Percentiles rank a stretch among this genome's conserved stretches.
These are phyloP conservation scores for Lutra lutra DNA, from an alignment of 2,797 vertebrate species.

Conservation along the genomic window DNA sequence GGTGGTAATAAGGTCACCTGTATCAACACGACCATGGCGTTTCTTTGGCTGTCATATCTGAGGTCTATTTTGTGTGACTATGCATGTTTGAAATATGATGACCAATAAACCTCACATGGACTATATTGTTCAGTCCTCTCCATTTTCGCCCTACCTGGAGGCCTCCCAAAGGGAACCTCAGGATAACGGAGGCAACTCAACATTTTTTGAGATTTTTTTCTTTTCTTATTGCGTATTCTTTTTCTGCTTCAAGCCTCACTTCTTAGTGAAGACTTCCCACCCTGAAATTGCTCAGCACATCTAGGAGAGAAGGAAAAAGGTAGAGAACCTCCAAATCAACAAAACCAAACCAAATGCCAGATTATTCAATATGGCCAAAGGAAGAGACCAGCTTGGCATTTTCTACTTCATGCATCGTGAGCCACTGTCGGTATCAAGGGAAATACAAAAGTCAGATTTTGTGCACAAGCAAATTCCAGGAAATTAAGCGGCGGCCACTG, in stretches of 20 bases:
- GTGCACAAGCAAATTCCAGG: neutral
- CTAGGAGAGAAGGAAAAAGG: neutral
- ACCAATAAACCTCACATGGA: neutral
- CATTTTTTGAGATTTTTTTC: neutral
- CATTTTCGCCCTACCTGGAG: neutral
- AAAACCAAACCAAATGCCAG: neutral
- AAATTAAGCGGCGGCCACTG: neutral
- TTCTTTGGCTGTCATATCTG: neutral
- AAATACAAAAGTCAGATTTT: neutral
- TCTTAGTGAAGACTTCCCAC: neutral
- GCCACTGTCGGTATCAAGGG: rapidly evolving
- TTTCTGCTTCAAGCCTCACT: neutral
- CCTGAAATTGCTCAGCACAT: neutral
- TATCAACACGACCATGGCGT: neutral
- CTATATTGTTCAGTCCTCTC: neutral
- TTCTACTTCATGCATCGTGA: neutral
- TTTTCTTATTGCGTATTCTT: neutral
- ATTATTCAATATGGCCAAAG: neutral
- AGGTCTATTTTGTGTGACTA: neutral
- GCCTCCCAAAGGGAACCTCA: neutral
- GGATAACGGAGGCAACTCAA: neutral
- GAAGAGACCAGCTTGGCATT: neutral
- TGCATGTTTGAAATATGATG: neutral
- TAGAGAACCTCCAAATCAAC: neutral
- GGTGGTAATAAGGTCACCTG: neutral